Percentiles rank a stretch among this genome's conserved stretches.
Evolutionary conservation across 2,888 invertebrate genomes (phyloP).

Genomic region (Amaurobius ferox): DNA sequence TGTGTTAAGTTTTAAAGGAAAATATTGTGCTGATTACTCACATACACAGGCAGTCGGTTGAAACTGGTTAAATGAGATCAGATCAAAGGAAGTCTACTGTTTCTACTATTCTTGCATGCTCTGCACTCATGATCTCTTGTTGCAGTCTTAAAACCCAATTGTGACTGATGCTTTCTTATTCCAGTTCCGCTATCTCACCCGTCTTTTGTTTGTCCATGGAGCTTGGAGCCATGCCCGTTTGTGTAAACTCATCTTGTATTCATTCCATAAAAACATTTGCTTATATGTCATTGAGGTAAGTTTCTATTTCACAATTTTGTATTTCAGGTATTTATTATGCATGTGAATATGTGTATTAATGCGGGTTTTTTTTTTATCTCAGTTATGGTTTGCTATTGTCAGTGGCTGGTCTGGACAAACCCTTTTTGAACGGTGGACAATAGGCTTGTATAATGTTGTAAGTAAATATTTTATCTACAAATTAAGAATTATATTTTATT

Average conservation of each 20-base stretch:
- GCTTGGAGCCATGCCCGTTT: conserved; percentile 99
- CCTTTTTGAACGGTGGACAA: conserved; percentile 98
- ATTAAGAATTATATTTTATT: too few species aligned
- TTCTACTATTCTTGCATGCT: too few species aligned
- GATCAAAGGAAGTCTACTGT: too few species aligned
- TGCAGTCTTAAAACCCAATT: too few species aligned
- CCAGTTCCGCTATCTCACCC: conserved; percentile 94
- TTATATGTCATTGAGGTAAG: conserved; percentile 94
- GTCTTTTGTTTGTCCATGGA: conserved; percentile 96
- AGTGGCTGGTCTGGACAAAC: conserved; percentile 99
- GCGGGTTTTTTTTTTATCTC: conserved; percentile 8
- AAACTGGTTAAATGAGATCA: too few species aligned
- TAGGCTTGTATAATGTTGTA: conserved; percentile 97
- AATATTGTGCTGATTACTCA: too few species aligned
- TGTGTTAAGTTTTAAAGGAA: too few species aligned
- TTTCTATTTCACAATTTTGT: too few species aligned
- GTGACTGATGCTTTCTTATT: too few species aligned
- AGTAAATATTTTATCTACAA: conserved; percentile 76
- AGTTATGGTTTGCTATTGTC: conserved; percentile 97
- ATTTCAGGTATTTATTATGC: not conserved
- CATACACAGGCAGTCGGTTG: too few species aligned
- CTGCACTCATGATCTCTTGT: too few species aligned
- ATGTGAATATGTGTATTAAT: not conserved
- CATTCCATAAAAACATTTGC: conserved; percentile 99
- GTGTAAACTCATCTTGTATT: conserved; percentile 98